These are phyloP conservation scores for Cosmia pyralina DNA, from an alignment of 2,888 invertebrate species.

Conservation along the genomic window DNA sequence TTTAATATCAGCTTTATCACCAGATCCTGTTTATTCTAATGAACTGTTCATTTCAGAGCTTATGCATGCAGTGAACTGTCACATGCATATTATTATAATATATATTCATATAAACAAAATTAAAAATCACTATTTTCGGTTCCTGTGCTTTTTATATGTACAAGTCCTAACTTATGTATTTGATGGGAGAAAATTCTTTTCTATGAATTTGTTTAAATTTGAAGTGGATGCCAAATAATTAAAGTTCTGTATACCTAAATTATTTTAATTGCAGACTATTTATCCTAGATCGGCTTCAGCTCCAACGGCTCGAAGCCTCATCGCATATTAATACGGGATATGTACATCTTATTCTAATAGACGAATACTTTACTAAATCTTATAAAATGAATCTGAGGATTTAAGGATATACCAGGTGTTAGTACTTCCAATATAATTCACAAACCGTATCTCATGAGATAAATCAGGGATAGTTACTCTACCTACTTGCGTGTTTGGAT, in stretches of 20 bases:
- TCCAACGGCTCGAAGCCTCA: conserved; percentile 15
- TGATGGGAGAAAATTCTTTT: conserved; percentile 5
- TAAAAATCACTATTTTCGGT: conserved; percentile 49
- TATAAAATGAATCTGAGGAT: conserved; percentile 15
- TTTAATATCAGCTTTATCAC: neutral
- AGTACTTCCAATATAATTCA: conserved; percentile 25
- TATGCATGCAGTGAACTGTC: conserved; percentile 1
- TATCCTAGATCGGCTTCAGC: conserved; percentile 18
- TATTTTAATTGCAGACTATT: conserved; percentile 1
- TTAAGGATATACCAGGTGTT: conserved; percentile 4
- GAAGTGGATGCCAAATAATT: conserved; percentile 8
- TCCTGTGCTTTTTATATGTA: conserved; percentile 44
- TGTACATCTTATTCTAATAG: conserved; percentile 46
- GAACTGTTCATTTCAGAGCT: neutral
- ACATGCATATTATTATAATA: neutral
- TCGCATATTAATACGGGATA: conserved; percentile 50
- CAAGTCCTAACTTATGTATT: conserved; percentile 34
- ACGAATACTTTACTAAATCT: conserved; percentile 26
- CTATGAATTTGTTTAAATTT: conserved; percentile 4
- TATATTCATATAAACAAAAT: conserved; percentile 14
- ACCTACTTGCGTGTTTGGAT: neutral
- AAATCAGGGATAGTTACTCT: conserved; percentile 61
- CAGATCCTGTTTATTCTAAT: neutral
- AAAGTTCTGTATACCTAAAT: conserved; percentile 1
- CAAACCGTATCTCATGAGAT: conserved; percentile 62